Percentiles rank a stretch among this genome's conserved stretches.
Evolutionary conservation across 2,113 vertebrate genomes (phyloP).

Genomic region (Vulpes ferrilata): DNA sequence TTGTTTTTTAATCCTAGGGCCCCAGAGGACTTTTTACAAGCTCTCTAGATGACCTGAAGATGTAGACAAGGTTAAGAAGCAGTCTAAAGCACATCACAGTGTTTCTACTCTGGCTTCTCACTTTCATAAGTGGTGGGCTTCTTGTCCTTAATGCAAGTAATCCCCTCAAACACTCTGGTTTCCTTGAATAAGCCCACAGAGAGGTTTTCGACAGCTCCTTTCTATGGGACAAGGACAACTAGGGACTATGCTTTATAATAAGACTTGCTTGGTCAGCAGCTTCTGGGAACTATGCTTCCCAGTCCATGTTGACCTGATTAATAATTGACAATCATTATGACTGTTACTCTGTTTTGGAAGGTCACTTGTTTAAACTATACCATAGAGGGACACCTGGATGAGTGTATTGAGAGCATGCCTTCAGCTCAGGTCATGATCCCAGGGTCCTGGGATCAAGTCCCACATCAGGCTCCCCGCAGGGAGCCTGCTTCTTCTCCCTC

Average conservation of each 20-base stretch:
- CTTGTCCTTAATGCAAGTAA: neutral
- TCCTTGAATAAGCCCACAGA: neutral
- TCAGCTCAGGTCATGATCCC: too few relatives aligned
- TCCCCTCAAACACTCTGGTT: neutral
- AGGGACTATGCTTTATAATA: neutral
- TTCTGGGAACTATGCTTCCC: neutral
- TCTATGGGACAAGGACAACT: neutral
- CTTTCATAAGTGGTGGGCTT: neutral
- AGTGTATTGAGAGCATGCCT: too few relatives aligned
- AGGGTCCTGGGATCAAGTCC: too few relatives aligned
- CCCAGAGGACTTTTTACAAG: neutral
- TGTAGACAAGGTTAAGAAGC: neutral
- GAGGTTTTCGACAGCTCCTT: neutral
- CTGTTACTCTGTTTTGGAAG: neutral
- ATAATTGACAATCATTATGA: slow-evolving; percentile 35
- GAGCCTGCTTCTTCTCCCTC: too few relatives aligned
- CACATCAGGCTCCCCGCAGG: too few relatives aligned
- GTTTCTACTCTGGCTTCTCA: neutral
- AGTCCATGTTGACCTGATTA: neutral
- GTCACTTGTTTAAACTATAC: neutral
- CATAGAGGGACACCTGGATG: too few relatives aligned
- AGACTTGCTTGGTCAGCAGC: neutral
- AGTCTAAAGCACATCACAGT: neutral
- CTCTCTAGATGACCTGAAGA: neutral
- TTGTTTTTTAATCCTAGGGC: neutral